Percentiles rank a stretch among this genome's conserved stretches.
Evolutionary conservation across 2,113 vertebrate species (phyloP).

Genomic region (Leucopsar rothschildi): DNA sequence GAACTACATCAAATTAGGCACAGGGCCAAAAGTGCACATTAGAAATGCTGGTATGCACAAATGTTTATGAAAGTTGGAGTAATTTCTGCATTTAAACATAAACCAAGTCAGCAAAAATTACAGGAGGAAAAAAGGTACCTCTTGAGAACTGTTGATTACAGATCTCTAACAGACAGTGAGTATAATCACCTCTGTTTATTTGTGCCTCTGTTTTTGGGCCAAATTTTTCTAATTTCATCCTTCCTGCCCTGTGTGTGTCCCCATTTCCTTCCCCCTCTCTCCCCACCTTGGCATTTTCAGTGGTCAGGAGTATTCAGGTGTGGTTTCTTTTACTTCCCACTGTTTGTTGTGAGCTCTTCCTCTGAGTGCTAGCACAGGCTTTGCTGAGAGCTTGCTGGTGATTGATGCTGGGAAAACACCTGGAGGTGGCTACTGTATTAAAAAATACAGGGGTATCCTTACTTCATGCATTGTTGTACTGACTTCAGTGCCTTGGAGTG

Average conservation of each 20-base stretch:
- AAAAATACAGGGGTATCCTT: not conserved
- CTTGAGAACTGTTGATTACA: not conserved
- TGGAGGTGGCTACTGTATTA: not conserved
- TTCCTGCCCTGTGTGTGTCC: rapidly evolving
- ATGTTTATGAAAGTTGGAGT: not conserved
- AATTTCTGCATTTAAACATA: not conserved
- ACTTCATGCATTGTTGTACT: not conserved
- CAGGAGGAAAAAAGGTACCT: not conserved
- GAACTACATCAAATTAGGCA: not conserved
- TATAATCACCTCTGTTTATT: not conserved
- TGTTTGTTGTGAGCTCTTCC: not conserved
- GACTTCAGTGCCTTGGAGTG: not conserved
- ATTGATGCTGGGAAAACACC: not conserved
- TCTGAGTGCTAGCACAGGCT: not conserved
- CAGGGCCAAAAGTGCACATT: not conserved
- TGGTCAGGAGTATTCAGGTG: not conserved
- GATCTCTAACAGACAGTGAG: not conserved
- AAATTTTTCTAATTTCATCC: not conserved
- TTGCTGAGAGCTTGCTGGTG: not conserved
- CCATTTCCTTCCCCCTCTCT: not conserved
- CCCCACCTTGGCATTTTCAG: rapidly evolving
- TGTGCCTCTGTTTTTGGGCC: not conserved
- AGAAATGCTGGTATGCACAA: not conserved
- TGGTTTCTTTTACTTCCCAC: not conserved
- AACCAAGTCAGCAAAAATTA: not conserved